Evolutionary conservation across 2,113 vertebrate species (phyloP).

Genomic region (Hippocampus mohnikei): DNA sequence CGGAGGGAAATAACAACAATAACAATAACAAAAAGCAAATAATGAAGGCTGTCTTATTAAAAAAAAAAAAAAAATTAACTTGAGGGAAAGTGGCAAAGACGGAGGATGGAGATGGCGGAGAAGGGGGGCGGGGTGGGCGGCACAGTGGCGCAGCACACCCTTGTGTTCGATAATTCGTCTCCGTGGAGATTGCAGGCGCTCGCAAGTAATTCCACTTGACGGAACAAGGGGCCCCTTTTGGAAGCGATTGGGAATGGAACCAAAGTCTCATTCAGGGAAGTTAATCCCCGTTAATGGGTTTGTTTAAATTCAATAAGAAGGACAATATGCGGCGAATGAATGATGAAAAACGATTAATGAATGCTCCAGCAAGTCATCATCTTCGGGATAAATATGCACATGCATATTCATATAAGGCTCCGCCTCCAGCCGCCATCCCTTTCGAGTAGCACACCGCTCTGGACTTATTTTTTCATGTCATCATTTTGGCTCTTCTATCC

Average conservation of each 20-base stretch:
- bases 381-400: conserved; percentile 67
- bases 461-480: not conserved
- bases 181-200: conserved; percentile 60
- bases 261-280: conserved; percentile 70
- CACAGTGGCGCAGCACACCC: conserved; percentile 54
- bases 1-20: not conserved
- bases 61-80: conserved; percentile 43
- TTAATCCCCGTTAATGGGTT: conserved; percentile 76
- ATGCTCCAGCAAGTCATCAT: conserved; percentile 66
- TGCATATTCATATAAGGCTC: conserved; percentile 56
- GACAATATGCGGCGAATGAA: conserved; percentile 66
- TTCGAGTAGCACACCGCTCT: not conserved
- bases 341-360: conserved; percentile 70
- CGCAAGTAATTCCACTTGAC: conserved; percentile 65
- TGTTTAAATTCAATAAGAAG: conserved; percentile 73
- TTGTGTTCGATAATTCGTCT: conserved; percentile 63
- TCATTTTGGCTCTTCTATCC: not conserved
- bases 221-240: conserved; percentile 61
- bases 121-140: not conserved
- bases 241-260: conserved; percentile 66
- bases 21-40: conserved; percentile 5
- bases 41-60: conserved; percentile 19
- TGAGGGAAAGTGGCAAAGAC: conserved; percentile 39
- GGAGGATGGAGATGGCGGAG: conserved; percentile 33
- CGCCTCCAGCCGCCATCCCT: not conserved